A percentile compares a stretch with the other conserved stretches of the same genome.
phyloP scores from a whole-genome alignment of 2,888 invertebrate genomes.

The Gastrophysa polygoni region DNA sequence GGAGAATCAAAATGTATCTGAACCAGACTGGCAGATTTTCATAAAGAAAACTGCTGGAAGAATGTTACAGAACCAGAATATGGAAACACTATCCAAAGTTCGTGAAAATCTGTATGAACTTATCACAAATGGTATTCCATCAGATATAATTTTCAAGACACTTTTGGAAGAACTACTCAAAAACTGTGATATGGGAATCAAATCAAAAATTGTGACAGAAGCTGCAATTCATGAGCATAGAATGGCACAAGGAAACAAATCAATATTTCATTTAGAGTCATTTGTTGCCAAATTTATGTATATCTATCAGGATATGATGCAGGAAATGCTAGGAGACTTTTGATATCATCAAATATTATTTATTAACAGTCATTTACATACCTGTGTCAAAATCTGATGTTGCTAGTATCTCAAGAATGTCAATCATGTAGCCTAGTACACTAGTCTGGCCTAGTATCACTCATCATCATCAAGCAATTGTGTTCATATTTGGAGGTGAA shows the following conservation, averaged over 20 bases:
- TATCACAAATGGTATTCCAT: slow-evolving; percentile 91
- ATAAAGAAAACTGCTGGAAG: slow-evolving; percentile 81
- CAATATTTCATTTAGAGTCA: slow-evolving; percentile 96
- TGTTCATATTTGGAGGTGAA: no score
- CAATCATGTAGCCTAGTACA: no score
- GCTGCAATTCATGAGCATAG: slow-evolving; percentile 94
- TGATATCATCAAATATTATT: neutral
- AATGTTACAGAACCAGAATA: slow-evolving; percentile 73
- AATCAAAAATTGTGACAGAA: slow-evolving; percentile 80
- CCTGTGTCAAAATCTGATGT: no score
- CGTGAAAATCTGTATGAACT: slow-evolving; percentile 91
- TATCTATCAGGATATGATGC: slow-evolving; percentile 36
- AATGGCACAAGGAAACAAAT: slow-evolving; percentile 89
- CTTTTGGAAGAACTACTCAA: slow-evolving; percentile 82
- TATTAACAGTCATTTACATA: no score
- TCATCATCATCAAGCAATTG: no score
- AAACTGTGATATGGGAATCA: slow-evolving; percentile 90
- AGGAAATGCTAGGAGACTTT: slow-evolving; percentile 31
- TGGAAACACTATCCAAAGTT: slow-evolving; percentile 82
- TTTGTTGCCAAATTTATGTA: slow-evolving; percentile 96
- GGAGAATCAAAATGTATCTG: slow-evolving; percentile 78
- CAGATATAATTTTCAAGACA: slow-evolving; percentile 89
- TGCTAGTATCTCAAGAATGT: no score
- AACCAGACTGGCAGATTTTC: slow-evolving; percentile 93
- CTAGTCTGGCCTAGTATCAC: no score